These are phyloP conservation scores for Telmatochromis sp. DNA, from an alignment of 2,113 vertebrate genomes.

Conservation along the genomic window DNA sequence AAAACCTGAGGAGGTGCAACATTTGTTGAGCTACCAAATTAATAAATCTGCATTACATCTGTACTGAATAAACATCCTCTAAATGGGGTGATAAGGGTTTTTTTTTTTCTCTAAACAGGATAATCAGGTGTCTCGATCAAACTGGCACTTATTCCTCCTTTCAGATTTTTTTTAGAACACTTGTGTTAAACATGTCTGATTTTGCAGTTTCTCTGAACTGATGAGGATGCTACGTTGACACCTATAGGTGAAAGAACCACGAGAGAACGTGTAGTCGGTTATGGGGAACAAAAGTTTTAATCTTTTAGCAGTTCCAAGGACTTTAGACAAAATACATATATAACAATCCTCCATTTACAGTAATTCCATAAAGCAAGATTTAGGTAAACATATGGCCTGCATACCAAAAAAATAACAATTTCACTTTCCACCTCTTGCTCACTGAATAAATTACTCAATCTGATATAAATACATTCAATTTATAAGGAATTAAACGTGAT, in stretches of 20 bases:
- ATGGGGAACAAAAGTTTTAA: neutral
- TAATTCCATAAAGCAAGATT: neutral
- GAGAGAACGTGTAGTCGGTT: neutral
- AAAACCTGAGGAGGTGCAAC: neutral
- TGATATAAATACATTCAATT: neutral
- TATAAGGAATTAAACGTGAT: neutral
- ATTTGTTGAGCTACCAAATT: neutral
- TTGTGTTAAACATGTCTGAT: neutral
- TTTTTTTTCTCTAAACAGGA: neutral
- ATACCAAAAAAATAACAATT: neutral
- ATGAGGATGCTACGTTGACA: neutral
- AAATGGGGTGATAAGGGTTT: neutral
- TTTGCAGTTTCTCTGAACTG: neutral
- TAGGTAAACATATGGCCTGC: neutral
- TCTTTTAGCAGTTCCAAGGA: neutral
- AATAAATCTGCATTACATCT: neutral
- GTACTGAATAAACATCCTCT: neutral
- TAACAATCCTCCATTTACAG: neutral
- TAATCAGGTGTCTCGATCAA: neutral
- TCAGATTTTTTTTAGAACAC: neutral
- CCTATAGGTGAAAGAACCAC: neutral
- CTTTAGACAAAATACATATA: neutral
- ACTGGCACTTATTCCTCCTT: neutral
- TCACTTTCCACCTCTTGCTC: neutral
- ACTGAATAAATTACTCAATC: neutral